Evolutionary conservation across 2,797 vertebrate species (phyloP).

Genomic region (Florisuga fusca): DNA sequence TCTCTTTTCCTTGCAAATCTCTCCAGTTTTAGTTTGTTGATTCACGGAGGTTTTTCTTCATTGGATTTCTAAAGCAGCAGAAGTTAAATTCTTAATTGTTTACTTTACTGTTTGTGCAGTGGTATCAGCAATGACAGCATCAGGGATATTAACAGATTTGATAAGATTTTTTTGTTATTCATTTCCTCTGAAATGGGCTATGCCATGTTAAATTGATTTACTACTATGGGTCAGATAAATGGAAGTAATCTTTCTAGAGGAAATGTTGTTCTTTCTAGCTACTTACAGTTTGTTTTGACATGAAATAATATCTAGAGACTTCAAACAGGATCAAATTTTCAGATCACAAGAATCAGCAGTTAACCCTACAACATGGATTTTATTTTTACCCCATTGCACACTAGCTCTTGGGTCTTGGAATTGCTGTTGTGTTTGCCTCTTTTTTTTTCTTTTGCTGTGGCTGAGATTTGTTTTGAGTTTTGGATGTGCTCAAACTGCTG

Average conservation of each 20-base stretch:
- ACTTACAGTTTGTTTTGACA: background rate
- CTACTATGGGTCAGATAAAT: slow-evolving; percentile 22
- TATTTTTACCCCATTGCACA: background rate
- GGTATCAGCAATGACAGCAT: slow-evolving; percentile 67
- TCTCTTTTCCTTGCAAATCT: background rate
- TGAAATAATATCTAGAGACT: background rate
- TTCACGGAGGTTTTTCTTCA: slow-evolving; percentile 28
- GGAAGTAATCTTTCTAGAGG: slow-evolving; percentile 23
- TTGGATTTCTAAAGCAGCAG: slow-evolving; percentile 63
- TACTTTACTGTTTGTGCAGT: slow-evolving; percentile 74
- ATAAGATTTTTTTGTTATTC: slow-evolving; percentile 28
- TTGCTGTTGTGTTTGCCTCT: background rate
- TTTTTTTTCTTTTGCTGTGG: background rate
- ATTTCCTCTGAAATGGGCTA: background rate
- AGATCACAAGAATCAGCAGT: fast-evolving
- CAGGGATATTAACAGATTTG: slow-evolving; percentile 62
- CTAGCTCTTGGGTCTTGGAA: background rate
- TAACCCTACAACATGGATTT: background rate
- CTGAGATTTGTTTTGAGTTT: background rate
- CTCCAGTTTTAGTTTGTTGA: slow-evolving; percentile 58
- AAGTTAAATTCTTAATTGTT: slow-evolving; percentile 72
- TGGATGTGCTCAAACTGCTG: fast-evolving
- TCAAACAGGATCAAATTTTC: background rate
- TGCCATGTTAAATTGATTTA: slow-evolving; percentile 1
- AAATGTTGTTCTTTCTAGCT: slow-evolving; percentile 2